phyloP scores from a whole-genome alignment of 2,888 invertebrate species.

The Stenchaetothrips biformis region DNA sequence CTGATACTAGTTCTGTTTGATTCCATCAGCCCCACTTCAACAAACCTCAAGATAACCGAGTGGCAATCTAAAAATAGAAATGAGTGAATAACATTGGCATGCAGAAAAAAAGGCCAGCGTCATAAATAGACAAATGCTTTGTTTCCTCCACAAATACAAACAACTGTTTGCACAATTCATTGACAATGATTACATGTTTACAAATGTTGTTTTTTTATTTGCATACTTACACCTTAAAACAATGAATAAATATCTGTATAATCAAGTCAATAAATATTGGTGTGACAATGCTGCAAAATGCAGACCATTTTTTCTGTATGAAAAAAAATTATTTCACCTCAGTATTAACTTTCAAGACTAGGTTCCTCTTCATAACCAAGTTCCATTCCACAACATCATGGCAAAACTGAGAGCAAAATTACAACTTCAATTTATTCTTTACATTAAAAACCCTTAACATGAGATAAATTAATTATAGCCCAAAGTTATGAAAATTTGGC shows the following conservation, averaged over 20 bases:
- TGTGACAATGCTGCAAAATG: constrained; percentile 10
- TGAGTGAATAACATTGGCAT: no score
- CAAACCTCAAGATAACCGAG: no score
- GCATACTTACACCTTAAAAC: constrained; percentile 21
- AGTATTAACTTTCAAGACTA: constrained; percentile 11
- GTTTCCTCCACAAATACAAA: constrained; percentile 3
- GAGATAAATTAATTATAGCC: constrained; percentile 1
- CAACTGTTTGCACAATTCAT: constrained; percentile 5
- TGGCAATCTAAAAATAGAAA: no score
- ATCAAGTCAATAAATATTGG: constrained; percentile 25
- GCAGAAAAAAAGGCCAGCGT: no score
- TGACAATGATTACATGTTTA: constrained; percentile 23
- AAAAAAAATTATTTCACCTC: background rate
- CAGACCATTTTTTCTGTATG: background rate
- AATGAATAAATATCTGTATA: constrained; percentile 25
- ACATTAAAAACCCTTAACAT: background rate
- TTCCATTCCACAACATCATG: background rate
- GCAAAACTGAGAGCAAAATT: background rate
- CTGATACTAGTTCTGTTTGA: no score
- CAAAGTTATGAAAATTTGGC: constrained; percentile 25
- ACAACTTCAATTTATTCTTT: constrained; percentile 10
- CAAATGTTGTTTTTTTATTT: constrained; percentile 17
- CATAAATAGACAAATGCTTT: constrained; percentile 10
- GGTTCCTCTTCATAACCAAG: constrained; percentile 15
- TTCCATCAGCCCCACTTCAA: no score